A percentile compares a stretch with the other conserved stretches of the same genome.
Conservation (phyloP, 2,888 invertebrate species). For the Aelia acuminata region DNA sequence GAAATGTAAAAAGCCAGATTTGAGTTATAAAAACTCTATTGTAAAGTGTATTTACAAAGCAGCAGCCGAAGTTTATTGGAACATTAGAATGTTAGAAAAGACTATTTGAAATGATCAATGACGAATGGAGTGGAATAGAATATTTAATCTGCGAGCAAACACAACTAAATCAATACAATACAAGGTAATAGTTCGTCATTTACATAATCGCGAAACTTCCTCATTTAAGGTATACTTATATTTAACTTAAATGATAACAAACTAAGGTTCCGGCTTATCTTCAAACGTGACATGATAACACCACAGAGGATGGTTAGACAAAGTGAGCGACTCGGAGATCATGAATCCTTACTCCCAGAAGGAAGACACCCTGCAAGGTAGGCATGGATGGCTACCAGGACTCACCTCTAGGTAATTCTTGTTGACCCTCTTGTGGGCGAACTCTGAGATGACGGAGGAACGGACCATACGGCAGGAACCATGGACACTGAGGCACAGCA, state of each 20-base stretch:
- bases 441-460: constrained; percentile 60
- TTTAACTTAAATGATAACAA: background rate
- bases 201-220: background rate
- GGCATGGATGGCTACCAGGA: background rate
- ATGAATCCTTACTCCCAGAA: no score
- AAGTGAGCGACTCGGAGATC: background rate
- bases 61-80: no score
- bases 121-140: background rate
- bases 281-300: background rate
- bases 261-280: background rate
- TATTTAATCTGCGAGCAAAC: background rate
- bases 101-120: background rate
- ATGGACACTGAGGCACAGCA: constrained; percentile 47
- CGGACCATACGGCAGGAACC: constrained; percentile 58
- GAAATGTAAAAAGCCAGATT: no score
- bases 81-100: no score
- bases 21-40: no score
- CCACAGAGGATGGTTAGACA: background rate
- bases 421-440: constrained; percentile 55
- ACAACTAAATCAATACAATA: background rate
- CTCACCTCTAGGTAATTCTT: constrained; percentile 59
- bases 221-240: background rate
- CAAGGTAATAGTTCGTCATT: background rate
- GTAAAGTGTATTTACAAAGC: no score
- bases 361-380: background rate